Base-by-base conservation (phyloP, 2,888 invertebrate genomes). In the Ennomos quercinarius region DNA sequence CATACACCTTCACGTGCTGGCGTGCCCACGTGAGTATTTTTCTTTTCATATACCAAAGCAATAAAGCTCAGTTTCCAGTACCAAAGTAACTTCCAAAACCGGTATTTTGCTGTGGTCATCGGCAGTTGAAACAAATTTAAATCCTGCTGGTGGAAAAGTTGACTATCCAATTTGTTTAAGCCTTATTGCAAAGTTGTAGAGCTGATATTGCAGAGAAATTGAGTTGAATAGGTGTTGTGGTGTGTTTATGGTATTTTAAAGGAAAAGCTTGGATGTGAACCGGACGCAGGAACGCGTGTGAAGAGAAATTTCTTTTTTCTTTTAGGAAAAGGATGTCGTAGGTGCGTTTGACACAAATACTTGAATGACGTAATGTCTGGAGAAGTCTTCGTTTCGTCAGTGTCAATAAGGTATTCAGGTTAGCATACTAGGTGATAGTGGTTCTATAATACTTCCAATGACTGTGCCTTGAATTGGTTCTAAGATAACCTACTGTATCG, bases 241-340 rank as follows among this genome's bases (percentile, higher is more conserved):
- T 62, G 61, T n/a, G 55, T 67, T 73, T 75, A 75, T 72, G 71
- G 66, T 75, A 78, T 75, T 82, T 80, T 82, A 83, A 87, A 87
- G 85, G 88, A 89, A 89, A 90, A 88, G 85, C 84, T 78, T 76
- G 80, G 83, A 87, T 84, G 82, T 82, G 78, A 90, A 87, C 89
- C 88, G 89, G 89, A 90, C 85, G 76, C 85, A 82, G 84, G 86
- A 83, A 81, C 78, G 77, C 78, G 80, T 84, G 85, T 78, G 83
- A 87, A 87, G 86, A 84, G 86, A 90, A 87, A 89, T 85, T 87
- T 84, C 79, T 75, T 82, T 80, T 81, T 79, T 77, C 74, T 80
- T 84, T 80, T 80, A 78, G 76, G 80, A 79, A 81, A 88, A 90
- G 89, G 89, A 90, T 86, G 86, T 75, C 73, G 76, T 80, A 74